Conservation (phyloP, 2,113 vertebrate species). For the Scalopus aquaticus region DNA sequence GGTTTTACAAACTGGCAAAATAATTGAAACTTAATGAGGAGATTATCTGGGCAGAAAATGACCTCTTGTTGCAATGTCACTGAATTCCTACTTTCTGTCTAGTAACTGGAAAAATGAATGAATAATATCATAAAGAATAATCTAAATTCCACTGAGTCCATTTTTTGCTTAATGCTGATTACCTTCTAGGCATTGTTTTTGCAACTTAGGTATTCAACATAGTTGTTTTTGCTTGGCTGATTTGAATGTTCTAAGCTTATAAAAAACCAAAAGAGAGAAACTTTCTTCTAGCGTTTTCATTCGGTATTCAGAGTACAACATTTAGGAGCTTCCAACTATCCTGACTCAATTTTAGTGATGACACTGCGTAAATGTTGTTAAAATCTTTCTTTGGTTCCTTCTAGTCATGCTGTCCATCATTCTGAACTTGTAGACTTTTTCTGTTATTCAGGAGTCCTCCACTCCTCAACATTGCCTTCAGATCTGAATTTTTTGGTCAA, state of each 20-base stretch:
- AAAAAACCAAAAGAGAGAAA: not conserved
- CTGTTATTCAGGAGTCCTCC: fast-evolving
- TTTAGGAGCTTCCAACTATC: not conserved
- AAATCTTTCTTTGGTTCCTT: not conserved
- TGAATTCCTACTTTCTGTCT: constrained; percentile 74
- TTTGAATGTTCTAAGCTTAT: constrained; percentile 41
- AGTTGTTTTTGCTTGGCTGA: constrained; percentile 40
- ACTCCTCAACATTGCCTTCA: not conserved
- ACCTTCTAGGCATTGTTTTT: constrained; percentile 55
- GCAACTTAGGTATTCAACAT: constrained; percentile 68
- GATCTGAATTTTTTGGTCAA: not conserved
- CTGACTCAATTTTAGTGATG: not conserved
- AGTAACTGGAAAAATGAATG: constrained; percentile 66
- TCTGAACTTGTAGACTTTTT: fast-evolving
- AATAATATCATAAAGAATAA: constrained; percentile 63
- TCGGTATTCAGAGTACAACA: not conserved
- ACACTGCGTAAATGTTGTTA: not conserved
- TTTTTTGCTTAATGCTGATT: constrained; percentile 68
- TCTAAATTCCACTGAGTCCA: constrained; percentile 45
- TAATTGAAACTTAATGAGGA: constrained; percentile 86
- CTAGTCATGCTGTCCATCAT: fast-evolving
- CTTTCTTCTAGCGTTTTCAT: not conserved
- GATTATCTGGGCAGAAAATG: constrained; percentile 76
- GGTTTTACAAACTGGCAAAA: constrained; percentile 80
- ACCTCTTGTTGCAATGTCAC: constrained; percentile 80